Evolutionary conservation across 1,140 invertebrate species (phyloP), one percentile per base, ranked within the genome.

Genomic region (Drosophila santomea): DNA sequence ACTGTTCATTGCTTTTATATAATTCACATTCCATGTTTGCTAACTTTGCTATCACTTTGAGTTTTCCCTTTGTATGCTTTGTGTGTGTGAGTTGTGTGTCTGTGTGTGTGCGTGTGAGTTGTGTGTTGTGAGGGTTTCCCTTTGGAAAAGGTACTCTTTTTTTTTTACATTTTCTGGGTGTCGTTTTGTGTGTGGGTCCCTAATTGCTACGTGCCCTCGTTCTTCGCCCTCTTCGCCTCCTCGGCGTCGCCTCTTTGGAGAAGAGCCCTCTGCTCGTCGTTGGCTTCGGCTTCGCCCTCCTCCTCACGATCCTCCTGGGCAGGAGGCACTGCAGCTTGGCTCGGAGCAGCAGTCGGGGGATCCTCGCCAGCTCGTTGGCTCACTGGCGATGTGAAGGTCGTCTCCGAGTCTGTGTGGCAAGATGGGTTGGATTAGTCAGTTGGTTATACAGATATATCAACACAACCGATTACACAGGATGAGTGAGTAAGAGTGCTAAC

Each of bases 1-100:
- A 91, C 88, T 91, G 88, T 91, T 91, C 90, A 91, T 91, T 91
- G 90, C 90, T 91, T 91, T 91, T 91, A 78, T 76, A 90, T 90
- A 90, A 91, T 91, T 91, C 90, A 91, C 90, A 91, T 91, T 86
- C 82, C 85, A 86, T 91, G 85, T 76, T 83, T 77, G 83, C 83
- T 85, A 84, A 91, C 80, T 91, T 91, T 84, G 84, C 80, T 90
- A 88, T 88, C 83, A 90, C 81, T 90, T 84, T 91, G 80, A 91
- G 79, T 81, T 81, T 82, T 89, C 69, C 51, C 72, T 74, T 74
- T 80, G 67, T 80, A 50, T 67, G 45, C 44, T 68, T 50, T 57
- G 51, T 57, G 47, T 47, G 38, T 36, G 20, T 20, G 20, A 20
- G 20, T 20, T 1, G 43, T 47, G 23, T 58, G 43, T 5, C 4